Conservation (phyloP, 2,797 vertebrate species). For the Melanitta fusca region DNA sequence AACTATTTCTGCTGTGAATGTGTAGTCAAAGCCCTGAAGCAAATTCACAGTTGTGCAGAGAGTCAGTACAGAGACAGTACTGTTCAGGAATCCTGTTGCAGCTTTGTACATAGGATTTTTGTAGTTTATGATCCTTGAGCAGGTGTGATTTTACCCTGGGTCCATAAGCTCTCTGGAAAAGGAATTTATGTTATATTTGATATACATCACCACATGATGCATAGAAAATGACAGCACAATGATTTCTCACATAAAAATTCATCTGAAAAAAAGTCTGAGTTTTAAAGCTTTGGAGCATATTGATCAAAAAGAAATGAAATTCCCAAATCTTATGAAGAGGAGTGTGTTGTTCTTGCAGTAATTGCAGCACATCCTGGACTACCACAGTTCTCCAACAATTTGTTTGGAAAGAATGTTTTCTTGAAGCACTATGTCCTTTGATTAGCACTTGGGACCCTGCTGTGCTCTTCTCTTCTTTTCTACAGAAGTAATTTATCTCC, state of each 20-base stretch:
- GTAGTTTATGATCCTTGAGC: not conserved
- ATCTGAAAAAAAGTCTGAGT: not conserved
- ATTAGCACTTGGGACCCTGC: slow-evolving; percentile 11
- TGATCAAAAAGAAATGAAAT: not conserved
- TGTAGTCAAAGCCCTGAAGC: not conserved
- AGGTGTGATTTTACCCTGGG: not conserved
- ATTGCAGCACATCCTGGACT: not conserved
- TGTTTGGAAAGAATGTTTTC: not conserved
- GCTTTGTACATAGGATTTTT: not conserved
- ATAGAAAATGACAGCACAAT: not conserved
- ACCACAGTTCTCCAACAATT: not conserved
- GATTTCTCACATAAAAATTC: not conserved
- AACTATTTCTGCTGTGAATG: not conserved
- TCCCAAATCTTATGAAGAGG: not conserved
- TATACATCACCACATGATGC: not conserved
- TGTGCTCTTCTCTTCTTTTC: not conserved
- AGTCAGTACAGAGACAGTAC: not conserved
- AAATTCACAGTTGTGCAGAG: not conserved
- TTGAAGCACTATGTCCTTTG: not conserved
- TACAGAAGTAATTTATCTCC: slow-evolving; percentile 2
- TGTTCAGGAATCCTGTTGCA: not conserved
- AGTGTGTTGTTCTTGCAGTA: not conserved
- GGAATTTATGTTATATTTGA: not conserved
- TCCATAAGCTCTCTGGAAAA: not conserved
- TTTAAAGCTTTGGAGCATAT: not conserved